Percentiles rank a stretch among this genome's conserved stretches.
phyloP scores from a whole-genome alignment of 2,888 invertebrate species.

The Elysia crispata region DNA sequence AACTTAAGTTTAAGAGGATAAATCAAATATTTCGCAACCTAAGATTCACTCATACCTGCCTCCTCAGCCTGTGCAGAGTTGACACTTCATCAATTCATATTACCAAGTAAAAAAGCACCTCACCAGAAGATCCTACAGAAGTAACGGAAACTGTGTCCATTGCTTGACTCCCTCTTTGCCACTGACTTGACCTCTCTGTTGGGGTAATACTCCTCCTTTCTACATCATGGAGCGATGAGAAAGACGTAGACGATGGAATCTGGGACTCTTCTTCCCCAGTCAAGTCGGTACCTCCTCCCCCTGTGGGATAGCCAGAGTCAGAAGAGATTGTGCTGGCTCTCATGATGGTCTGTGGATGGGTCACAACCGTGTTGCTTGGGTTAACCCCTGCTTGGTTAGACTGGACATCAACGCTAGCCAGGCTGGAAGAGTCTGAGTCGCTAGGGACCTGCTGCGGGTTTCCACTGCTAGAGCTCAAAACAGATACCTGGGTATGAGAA shows the following conservation, averaged over 20 bases:
- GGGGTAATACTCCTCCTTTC: conserved; percentile 45
- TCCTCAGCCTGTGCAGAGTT: no score
- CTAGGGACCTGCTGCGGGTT: conserved; percentile 3
- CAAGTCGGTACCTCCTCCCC: neutral
- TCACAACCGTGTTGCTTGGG: neutral
- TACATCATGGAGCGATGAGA: neutral
- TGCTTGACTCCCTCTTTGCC: neutral
- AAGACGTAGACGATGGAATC: no score
- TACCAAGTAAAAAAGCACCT: no score
- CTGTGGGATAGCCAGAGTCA: conserved; percentile 49
- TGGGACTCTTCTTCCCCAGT: neutral
- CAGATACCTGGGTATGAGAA: neutral
- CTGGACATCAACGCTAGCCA: conserved; percentile 55
- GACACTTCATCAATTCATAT: no score
- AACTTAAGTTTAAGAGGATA: no score
- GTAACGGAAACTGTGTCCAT: conserved; percentile 54
- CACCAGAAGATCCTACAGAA: conserved; percentile 42
- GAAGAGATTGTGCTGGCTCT: conserved; percentile 41
- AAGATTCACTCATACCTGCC: no score
- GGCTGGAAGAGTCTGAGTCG: conserved; percentile 60
- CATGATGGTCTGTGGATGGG: conserved; percentile 20
- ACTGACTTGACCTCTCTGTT: neutral
- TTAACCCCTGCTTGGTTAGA: neutral
- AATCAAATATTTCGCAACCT: no score
- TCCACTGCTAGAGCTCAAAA: conserved; percentile 33